Evolutionary conservation across 2,797 vertebrate genomes (phyloP).

Genomic region (Hozukius guyotensis): DNA sequence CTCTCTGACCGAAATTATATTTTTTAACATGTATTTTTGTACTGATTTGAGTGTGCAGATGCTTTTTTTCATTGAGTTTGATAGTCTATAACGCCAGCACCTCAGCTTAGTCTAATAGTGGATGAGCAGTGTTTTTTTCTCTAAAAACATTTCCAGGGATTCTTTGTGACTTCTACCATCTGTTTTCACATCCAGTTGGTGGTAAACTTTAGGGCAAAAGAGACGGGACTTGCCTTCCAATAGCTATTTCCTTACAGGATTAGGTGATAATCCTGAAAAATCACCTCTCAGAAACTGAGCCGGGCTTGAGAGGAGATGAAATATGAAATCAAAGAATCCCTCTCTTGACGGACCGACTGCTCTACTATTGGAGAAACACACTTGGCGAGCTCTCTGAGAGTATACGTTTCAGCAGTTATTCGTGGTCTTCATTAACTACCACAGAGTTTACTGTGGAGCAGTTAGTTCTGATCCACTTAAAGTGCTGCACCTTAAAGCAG

Average conservation of each 20-base stretch:
- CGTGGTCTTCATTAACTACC: constrained; percentile 46
- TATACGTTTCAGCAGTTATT: constrained; percentile 27
- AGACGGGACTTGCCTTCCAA: not conserved
- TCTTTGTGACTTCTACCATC: not conserved
- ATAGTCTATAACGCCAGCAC: too few species aligned
- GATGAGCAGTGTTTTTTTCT: too few species aligned
- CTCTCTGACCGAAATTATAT: too few species aligned
- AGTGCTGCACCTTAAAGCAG: constrained; percentile 52
- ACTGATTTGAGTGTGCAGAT: too few species aligned
- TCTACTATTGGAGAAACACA: constrained; percentile 1
- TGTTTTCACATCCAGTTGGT: constrained; percentile 14
- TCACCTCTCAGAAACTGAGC: constrained; percentile 35
- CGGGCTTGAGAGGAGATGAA: constrained; percentile 9
- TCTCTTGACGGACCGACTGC: constrained; percentile 4
- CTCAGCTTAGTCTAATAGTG: accelerated
- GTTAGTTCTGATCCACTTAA: constrained; percentile 63
- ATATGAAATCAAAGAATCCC: constrained; percentile 26
- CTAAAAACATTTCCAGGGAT: not conserved
- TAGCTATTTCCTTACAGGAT: constrained; percentile 22
- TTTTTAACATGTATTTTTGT: too few species aligned
- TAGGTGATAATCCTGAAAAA: constrained; percentile 35
- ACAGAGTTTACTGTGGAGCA: constrained; percentile 31
- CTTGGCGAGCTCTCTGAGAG: not conserved
- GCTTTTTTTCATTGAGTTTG: too few species aligned
- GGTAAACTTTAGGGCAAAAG: constrained; percentile 7